phyloP scores from a whole-genome alignment of 2,888 invertebrate genomes.

The Trichacis sp. region DNA sequence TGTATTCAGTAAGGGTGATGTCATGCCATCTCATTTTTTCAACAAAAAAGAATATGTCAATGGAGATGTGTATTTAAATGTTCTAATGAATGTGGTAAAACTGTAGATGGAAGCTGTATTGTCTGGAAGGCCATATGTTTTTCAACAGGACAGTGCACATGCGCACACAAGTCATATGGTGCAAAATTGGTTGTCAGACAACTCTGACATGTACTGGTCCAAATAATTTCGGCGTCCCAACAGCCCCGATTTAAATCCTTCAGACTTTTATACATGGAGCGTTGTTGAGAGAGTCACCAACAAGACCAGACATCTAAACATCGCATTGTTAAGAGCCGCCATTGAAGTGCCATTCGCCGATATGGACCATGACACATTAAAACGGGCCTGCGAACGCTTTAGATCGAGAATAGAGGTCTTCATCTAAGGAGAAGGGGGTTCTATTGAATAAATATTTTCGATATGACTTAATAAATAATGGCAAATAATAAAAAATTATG shows the following conservation, averaged over 20 bases:
- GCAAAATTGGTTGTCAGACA: conserved; percentile 6
- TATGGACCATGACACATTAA: not conserved
- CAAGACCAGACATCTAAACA: not conserved
- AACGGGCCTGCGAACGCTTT: not conserved
- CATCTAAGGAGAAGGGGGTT: not conserved
- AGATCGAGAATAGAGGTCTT: not conserved
- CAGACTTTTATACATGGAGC: not conserved
- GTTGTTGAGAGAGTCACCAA: not conserved
- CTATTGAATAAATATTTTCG: conserved; percentile 23
- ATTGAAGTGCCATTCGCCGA: not conserved
- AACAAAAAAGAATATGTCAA: conserved; percentile 3
- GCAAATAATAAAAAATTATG: no score
- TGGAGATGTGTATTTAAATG: conserved; percentile 18
- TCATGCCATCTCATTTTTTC: no score
- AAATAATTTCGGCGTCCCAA: conserved; percentile 10
- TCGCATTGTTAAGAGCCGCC: not conserved
- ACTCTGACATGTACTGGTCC: not conserved
- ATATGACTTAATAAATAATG: no score
- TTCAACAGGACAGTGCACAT: conserved; percentile 9
- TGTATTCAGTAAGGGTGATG: not conserved
- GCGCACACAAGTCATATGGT: conserved; percentile 1
- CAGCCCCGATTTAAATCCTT: conserved; percentile 14
- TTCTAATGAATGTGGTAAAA: conserved; percentile 16
- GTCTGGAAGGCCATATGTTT: conserved; percentile 12
- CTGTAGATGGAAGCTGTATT: conserved; percentile 16